Conservation (phyloP, 2,888 invertebrate genomes). For the Hofmannophila pseudospretella region DNA sequence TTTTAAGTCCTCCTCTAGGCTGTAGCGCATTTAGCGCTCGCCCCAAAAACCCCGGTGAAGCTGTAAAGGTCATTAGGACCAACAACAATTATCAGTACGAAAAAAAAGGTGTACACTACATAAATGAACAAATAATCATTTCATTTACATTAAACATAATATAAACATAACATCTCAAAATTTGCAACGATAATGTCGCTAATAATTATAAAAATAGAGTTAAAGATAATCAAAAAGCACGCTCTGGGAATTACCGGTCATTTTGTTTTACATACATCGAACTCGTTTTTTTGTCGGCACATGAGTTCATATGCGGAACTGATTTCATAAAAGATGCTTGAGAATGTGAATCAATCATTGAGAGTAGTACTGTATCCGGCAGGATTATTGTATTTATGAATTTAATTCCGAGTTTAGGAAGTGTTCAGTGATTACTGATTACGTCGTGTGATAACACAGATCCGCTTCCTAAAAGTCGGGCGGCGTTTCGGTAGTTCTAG, state of each 20-base stretch:
- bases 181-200: no score
- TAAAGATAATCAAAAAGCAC: not conserved
- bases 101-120: no score
- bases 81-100: no score
- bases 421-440: slow-evolving; percentile 47
- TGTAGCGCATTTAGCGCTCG: no score
- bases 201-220: slow-evolving; percentile 1
- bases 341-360: slow-evolving; percentile 60
- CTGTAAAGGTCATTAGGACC: no score
- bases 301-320: slow-evolving; percentile 69
- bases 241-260: slow-evolving; percentile 23
- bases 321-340: slow-evolving; percentile 31
- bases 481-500: slow-evolving; percentile 20
- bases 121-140: no score
- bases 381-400: slow-evolving; percentile 40
- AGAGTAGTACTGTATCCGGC: slow-evolving; percentile 54
- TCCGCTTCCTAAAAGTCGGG: slow-evolving; percentile 65
- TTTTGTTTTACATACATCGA: slow-evolving; percentile 24
- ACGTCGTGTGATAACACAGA: slow-evolving; percentile 42
- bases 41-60: no score
- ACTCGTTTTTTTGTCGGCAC: slow-evolving; percentile 31
- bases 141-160: no score
- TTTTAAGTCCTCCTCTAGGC: no score
- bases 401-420: slow-evolving; percentile 64
- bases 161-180: no score